Evolutionary conservation across 2,797 vertebrate species (phyloP), one percentile per base, ranked within the genome.

Genomic region (Alca torda): DNA sequence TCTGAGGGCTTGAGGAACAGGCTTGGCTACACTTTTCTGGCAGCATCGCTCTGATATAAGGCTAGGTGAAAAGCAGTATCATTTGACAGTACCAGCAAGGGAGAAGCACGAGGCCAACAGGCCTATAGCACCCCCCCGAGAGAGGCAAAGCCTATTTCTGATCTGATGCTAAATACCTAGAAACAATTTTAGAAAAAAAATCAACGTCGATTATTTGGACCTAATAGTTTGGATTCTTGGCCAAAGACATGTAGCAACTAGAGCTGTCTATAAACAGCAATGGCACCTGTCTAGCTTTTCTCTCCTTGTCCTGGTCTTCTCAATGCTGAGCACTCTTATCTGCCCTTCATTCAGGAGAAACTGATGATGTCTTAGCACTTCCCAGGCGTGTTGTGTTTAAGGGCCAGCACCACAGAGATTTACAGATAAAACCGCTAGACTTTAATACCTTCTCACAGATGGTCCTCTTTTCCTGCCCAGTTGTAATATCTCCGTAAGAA

Each of bases 1-100:
- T 85, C 69, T 73, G 46, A 84, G 54, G 51, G 39, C 91, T 89
- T 72, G 84, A 92, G 60, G 69, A 94, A 87, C 91, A 93, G 87
- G 88, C 93, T 90, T 30, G 19, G 59, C 84, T 77, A 67, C 19
- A 4, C 90, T 79, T 89, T 80, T 70, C 75, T 96, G 95, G 93
- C 86, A 96, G 39, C 50, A 87, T 89, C 45, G 45, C 41, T 68
- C 64, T n/a, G 45, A 37, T 77, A 76, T 3, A 60, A 67, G 19
- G 43, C 39, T 81, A 90, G 57, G 60, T 82, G 67, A 89, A 92
- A 93, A 89, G 84, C 53, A 90, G 4, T 35, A 60, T 41, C 56
- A 50, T 50, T 85, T 64, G 77, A 84, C 37, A 92, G 72, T 18
- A 85, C 57, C 48, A 85, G 46, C 15, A 74, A 60, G 41, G 35